These are phyloP conservation scores for Oriolus oriolus DNA, from an alignment of 2,113 vertebrate genomes.

Conservation along the genomic window DNA sequence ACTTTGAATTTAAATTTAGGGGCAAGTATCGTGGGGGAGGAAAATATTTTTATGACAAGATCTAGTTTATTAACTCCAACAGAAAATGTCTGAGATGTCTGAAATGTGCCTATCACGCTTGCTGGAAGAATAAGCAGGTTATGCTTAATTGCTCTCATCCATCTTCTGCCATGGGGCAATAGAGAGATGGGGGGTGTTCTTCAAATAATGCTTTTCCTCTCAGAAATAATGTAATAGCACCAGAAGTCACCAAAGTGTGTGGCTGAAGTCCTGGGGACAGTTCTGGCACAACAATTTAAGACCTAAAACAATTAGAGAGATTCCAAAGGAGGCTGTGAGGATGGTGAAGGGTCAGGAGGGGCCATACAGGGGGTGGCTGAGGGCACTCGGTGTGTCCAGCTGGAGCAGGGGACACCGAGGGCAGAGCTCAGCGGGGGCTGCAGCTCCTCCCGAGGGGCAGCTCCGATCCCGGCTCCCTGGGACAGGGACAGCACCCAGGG, in stretches of 20 bases:
- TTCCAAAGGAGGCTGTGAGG: background rate
- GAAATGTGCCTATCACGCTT: background rate
- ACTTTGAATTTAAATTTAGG: conserved; percentile 3
- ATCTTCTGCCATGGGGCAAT: background rate
- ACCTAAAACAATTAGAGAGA: background rate
- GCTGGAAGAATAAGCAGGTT: background rate
- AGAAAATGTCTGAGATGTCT: background rate
- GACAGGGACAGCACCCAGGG: background rate
- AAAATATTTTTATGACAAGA: background rate
- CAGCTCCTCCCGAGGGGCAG: background rate
- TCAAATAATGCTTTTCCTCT: background rate
- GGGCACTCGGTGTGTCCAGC: background rate
- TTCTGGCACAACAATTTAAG: background rate
- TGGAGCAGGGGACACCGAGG: background rate
- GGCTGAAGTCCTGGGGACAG: background rate
- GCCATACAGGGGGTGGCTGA: background rate
- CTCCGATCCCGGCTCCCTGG: background rate
- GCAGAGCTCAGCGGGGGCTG: background rate
- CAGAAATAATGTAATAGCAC: background rate
- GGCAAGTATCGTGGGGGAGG: background rate
- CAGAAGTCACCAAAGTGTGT: background rate
- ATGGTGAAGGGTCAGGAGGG: background rate
- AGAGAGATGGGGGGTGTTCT: background rate
- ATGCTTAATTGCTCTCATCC: background rate
- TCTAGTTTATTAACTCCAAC: background rate